Evolutionary conservation across 2,113 vertebrate species (phyloP), one percentile per base, ranked within the genome.

Genomic region (Vombatus ursinus): DNA sequence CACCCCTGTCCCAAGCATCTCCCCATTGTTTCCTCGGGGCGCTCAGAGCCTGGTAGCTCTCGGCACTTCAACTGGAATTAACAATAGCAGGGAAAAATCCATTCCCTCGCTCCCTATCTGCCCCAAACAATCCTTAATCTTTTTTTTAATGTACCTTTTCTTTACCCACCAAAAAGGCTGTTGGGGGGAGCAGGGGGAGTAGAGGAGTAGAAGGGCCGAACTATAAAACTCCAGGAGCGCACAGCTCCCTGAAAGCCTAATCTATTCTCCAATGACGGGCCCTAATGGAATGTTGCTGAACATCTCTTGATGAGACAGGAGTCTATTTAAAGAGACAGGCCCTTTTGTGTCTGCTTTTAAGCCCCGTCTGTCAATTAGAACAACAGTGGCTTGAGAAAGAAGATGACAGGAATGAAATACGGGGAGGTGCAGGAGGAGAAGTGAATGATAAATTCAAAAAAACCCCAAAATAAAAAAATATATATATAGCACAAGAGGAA

Each of bases 231-330:
- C 0, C 53, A 98, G 68, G n/a, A 84, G 68, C n/a, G n/a, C 96
- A 93, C 97, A 96, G 95, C 97, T 98, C 98, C 98, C 98, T 98
- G 98, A 98, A 98, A 98, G 98, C 98, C 94, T 97, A 98, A 98
- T 98, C 98, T 98, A 98, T 98, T 98, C 98, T 98, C 97, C 98
- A 98, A 98, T 98, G 98, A 98, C 98, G 98, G 98, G 97, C 98
- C 98, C 97, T 98, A 98, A 98, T 98, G 98, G 98, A 98, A 98
- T 98, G 98, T 98, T 98, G 98, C 98, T 98, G 98, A 98, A 98
- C 97, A 98, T 98, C 98, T 98, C 98, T 98, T 98, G 98, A 98
- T 98, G 98, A 98, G 98, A 98, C 97, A 98, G 98, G 98, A 98
- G 98, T 98, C 98, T 98, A 98, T 98, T 98, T 98, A 98, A 98